These are phyloP conservation scores for Jacana jacana DNA, from an alignment of 2,113 vertebrate genomes.

Conservation along the genomic window DNA sequence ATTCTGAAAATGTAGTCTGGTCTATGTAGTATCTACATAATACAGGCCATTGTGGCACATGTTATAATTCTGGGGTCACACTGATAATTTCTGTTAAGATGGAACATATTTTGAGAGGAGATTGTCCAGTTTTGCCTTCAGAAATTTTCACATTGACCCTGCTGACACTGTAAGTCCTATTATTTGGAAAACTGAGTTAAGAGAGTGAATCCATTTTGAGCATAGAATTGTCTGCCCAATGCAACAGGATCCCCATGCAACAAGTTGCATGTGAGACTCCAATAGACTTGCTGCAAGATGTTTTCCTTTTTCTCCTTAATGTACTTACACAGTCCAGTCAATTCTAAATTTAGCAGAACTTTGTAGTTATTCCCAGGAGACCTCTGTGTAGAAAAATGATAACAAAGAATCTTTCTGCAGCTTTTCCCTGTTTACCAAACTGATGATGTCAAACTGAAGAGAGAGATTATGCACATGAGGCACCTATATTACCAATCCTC, in stretches of 20 bases:
- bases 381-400: background rate
- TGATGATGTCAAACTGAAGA: background rate
- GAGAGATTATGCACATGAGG: background rate
- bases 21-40: background rate
- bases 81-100: background rate
- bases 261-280: background rate
- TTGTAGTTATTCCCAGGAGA: background rate
- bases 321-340: background rate
- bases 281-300: background rate
- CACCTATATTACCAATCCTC: background rate
- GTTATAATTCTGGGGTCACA: background rate
- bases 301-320: background rate
- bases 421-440: background rate
- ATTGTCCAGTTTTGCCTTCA: background rate
- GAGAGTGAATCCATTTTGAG: background rate
- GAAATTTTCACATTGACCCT: background rate
- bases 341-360: background rate
- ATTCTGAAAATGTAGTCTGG: background rate
- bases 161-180: background rate
- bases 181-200: background rate
- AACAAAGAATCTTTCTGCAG: background rate
- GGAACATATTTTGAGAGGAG: background rate
- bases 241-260: background rate
- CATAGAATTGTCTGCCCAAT: background rate
- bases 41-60: accelerated